These are phyloP conservation scores for Nemopilema nomurai DNA, from an alignment of 30 jellyfish, hydroid and myxozoan species.

Conservation along the genomic window DNA sequence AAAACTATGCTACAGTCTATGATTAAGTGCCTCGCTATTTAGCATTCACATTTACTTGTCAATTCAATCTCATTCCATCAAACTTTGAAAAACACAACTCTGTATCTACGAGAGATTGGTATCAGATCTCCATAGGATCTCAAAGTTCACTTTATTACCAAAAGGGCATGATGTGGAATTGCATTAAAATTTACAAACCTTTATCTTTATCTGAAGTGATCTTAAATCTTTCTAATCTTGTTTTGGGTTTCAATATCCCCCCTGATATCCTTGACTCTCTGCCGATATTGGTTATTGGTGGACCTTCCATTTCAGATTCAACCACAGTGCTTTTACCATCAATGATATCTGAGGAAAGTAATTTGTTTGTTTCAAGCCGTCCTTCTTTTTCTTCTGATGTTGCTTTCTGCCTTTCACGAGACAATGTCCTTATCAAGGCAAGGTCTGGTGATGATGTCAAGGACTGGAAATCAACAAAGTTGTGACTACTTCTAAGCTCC, in stretches of 20 bases:
- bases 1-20: no score
- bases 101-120: no score
- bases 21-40: no score
- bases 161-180: no score
- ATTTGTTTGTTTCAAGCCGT: not conserved
- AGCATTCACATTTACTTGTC: no score
- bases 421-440: not conserved
- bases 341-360: not conserved
- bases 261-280: constrained; percentile 41
- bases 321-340: constrained; percentile 26
- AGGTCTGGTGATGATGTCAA: constrained; percentile 54
- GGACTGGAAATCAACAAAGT: constrained; percentile 44
- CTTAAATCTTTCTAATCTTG: constrained; percentile 68
- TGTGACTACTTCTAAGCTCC: constrained; percentile 28
- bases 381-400: constrained; percentile 28
- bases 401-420: constrained; percentile 26
- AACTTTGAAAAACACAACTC: no score
- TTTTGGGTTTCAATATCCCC: constrained; percentile 35
- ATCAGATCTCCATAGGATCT: no score
- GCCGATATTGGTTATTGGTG: constrained; percentile 29
- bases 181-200: constrained; percentile 12
- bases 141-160: no score
- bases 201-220: constrained; percentile 19
- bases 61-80: no score
- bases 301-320: constrained; percentile 20